phyloP scores from a whole-genome alignment of 2,888 invertebrate genomes.

The Phlogophora meticulosa region DNA sequence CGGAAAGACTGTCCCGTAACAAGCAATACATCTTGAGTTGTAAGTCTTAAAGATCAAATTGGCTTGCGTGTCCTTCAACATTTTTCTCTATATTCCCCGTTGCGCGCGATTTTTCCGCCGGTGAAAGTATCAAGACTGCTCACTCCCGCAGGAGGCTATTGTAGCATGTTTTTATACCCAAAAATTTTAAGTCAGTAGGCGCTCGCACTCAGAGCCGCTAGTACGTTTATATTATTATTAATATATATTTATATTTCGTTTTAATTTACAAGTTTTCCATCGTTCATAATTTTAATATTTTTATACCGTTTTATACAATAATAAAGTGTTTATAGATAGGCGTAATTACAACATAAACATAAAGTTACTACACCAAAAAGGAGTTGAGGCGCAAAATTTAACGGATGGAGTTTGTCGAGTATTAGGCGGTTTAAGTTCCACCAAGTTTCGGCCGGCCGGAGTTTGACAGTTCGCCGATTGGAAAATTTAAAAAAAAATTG shows the following conservation, averaged over 20 bases:
- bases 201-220: conserved; percentile 90
- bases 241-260: conserved; percentile 92
- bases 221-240: conserved; percentile 91
- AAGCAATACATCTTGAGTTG: conserved; percentile 40
- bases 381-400: conserved; percentile 52
- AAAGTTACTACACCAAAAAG: conserved; percentile 64
- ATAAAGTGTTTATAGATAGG: conserved; percentile 90
- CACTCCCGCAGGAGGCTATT: conserved; percentile 86
- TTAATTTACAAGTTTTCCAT: conserved; percentile 91
- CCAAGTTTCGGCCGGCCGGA: conserved; percentile 66
- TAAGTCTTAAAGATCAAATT: conserved; percentile 68
- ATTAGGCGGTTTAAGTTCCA: conserved; percentile 71
- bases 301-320: conserved; percentile 91
- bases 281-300: conserved; percentile 91
- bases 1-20: background rate
- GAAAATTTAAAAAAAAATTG: conserved; percentile 70
- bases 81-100: conserved; percentile 63
- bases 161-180: conserved; percentile 92
- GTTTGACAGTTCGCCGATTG: conserved; percentile 71
- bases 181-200: conserved; percentile 92
- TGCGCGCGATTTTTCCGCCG: conserved; percentile 69
- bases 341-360: conserved; percentile 83
- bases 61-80: conserved; percentile 43
- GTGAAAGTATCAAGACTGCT: conserved; percentile 83
- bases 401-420: conserved; percentile 57